phyloP scores from a whole-genome alignment of 2,797 vertebrate genomes.

The Podargus strigoides region DNA sequence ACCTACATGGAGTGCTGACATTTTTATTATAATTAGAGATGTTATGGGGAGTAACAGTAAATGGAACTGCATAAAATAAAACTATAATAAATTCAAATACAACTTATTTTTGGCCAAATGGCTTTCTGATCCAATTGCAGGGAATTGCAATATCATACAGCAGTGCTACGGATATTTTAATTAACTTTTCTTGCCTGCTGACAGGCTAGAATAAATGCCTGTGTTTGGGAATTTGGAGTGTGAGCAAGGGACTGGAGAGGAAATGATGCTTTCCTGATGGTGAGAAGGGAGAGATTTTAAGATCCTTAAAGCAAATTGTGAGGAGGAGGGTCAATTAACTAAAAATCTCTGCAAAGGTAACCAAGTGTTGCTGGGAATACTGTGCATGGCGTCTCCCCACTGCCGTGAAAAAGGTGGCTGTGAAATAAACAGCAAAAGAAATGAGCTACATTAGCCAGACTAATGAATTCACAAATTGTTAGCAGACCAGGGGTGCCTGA shows the following conservation, averaged over 20 bases:
- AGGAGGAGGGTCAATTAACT: neutral
- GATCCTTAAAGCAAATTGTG: neutral
- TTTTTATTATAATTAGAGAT: neutral
- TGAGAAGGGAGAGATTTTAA: neutral
- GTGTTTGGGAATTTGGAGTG: neutral
- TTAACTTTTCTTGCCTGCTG: neutral
- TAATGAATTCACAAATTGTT: neutral
- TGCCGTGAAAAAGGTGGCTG: neutral
- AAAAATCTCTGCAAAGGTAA: neutral
- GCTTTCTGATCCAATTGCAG: neutral
- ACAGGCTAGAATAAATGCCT: neutral
- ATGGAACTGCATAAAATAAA: neutral
- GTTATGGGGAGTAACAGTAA: neutral
- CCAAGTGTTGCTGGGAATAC: neutral
- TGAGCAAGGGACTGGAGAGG: neutral
- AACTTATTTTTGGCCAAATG: neutral
- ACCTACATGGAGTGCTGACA: neutral
- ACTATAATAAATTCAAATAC: neutral
- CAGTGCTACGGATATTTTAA: neutral
- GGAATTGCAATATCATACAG: neutral
- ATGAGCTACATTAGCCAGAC: neutral
- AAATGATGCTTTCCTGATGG: neutral
- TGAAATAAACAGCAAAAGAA: neutral
- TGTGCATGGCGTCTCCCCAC: neutral
- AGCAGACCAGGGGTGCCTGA: neutral